Percentiles rank a stretch among this genome's conserved stretches.
Conservation (phyloP, 2,113 vertebrate species). For the Gopherus evgoodei region DNA sequence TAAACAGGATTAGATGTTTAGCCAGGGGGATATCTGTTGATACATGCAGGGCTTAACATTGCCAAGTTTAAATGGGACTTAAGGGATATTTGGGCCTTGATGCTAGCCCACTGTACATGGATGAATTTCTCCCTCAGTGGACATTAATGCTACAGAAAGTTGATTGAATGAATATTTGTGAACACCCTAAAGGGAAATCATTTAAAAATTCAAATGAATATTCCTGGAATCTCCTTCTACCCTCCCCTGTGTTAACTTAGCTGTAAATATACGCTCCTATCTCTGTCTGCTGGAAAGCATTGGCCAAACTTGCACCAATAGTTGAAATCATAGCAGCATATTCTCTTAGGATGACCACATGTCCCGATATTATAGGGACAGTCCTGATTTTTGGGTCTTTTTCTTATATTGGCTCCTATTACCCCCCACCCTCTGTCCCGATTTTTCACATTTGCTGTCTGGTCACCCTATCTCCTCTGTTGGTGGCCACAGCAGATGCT, state of each 20-base stretch:
- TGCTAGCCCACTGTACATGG: background rate
- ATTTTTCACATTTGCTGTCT: too few species aligned
- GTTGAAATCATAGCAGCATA: background rate
- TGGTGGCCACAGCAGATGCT: conserved; percentile 56
- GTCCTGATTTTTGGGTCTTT: too few species aligned
- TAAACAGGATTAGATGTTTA: rapidly evolving
- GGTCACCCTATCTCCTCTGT: background rate
- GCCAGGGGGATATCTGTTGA: rapidly evolving
- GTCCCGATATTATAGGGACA: too few species aligned
- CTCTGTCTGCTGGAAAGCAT: background rate
- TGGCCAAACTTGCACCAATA: background rate
- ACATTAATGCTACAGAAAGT: background rate
- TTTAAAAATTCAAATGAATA: background rate
- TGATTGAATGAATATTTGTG: background rate
- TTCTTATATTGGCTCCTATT: too few species aligned
- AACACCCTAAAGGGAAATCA: rapidly evolving
- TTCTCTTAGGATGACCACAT: background rate
- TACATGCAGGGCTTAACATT: background rate
- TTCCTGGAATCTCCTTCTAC: background rate
- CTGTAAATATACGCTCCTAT: background rate
- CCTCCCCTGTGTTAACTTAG: background rate
- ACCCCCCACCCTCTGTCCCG: too few species aligned
- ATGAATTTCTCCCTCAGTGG: background rate
- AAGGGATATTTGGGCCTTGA: background rate
- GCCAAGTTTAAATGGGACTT: background rate